Conservation (phyloP, 1,140 invertebrate genomes). For the Microplitis demolitor region DNA sequence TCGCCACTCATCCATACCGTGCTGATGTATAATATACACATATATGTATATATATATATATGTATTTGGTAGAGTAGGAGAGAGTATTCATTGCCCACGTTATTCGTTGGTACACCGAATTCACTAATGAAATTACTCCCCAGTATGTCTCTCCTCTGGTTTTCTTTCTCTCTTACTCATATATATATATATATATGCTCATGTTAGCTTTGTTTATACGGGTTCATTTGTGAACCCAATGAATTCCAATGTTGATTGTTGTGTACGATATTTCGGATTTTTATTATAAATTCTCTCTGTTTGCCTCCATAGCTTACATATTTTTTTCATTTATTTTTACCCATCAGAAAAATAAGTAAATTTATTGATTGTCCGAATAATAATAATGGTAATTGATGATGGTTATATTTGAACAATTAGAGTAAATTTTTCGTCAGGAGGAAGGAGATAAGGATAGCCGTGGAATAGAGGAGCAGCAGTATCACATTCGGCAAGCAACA, state of each 20-base stretch:
- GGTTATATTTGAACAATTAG: background rate
- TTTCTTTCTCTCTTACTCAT: background rate
- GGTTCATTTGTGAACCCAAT: slow-evolving; percentile 24
- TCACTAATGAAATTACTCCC: slow-evolving; percentile 35
- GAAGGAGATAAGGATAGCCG: background rate
- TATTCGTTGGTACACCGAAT: slow-evolving; percentile 26
- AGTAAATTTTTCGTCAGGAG: background rate
- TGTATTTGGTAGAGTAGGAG: background rate
- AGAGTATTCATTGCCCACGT: slow-evolving; percentile 20
- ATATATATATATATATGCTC: no score
- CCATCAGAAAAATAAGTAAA: no score
- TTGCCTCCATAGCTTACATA: no score
- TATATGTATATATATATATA: background rate
- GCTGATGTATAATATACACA: background rate
- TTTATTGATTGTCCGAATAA: no score
- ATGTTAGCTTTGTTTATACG: slow-evolving; percentile 6
- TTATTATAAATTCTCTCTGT: background rate
- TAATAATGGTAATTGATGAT: slow-evolving; percentile 27
- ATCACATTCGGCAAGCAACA: slow-evolving; percentile 30
- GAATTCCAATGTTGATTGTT: slow-evolving; percentile 15
- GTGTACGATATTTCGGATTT: background rate
- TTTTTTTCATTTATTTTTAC: no score
- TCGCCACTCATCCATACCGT: slow-evolving; percentile 18
- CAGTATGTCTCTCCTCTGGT: background rate
- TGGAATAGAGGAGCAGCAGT: slow-evolving; percentile 22